A percentile compares a stretch with the other conserved stretches of the same genome.
Conservation (phyloP, 2,797 vertebrate species). For the Margarornis squamiger region DNA sequence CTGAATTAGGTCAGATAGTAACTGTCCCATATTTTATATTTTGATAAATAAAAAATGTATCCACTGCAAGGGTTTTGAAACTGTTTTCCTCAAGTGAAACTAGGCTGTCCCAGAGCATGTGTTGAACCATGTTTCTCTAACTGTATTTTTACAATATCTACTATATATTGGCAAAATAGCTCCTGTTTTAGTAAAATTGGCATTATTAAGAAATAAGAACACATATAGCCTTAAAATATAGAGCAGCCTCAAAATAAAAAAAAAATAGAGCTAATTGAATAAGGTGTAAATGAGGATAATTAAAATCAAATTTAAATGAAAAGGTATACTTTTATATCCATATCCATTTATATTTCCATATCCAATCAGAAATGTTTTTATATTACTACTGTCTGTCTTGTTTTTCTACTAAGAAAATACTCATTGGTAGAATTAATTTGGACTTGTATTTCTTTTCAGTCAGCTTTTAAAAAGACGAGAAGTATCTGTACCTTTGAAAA, state of each 20-base stretch:
- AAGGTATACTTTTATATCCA: neutral
- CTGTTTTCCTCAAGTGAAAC: neutral
- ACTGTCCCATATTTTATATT: neutral
- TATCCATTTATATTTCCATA: too few species aligned
- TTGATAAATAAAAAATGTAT: neutral
- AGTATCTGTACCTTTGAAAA: conserved; percentile 89
- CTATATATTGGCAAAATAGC: neutral
- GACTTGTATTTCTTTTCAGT: conserved; percentile 74
- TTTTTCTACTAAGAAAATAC: neutral
- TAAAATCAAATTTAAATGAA: neutral
- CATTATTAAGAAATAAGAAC: neutral
- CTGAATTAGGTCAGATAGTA: neutral
- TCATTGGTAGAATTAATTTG: neutral
- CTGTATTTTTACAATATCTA: neutral
- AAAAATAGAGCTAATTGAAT: neutral
- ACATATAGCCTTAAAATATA: neutral
- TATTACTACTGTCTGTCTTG: neutral
- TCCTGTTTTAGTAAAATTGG: neutral
- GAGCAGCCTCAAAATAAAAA: neutral
- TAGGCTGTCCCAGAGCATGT: neutral
- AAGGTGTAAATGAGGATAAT: neutral
- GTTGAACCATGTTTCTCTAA: neutral
- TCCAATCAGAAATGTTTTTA: neutral
- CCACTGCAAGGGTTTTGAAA: neutral
- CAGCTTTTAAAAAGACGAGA: conserved; percentile 93